These are phyloP conservation scores for Lydus trimaculatus DNA, from an alignment of 2,888 invertebrate species.

Conservation along the genomic window DNA sequence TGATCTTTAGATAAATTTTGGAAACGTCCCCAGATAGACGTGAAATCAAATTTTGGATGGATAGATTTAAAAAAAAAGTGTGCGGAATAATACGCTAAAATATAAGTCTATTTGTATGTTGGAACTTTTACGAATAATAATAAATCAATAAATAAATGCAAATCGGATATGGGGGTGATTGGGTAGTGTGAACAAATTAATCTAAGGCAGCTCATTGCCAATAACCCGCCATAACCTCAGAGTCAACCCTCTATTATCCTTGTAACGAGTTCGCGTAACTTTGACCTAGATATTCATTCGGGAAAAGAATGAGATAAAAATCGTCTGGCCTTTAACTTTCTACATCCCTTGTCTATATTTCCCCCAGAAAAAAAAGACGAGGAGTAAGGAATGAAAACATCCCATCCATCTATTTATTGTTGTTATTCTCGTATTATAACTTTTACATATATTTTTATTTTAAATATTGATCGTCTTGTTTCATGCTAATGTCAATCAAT, in stretches of 20 bases:
- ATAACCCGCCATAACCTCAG: constrained; percentile 50
- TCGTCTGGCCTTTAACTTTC: constrained; percentile 54
- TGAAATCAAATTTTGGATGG: background rate
- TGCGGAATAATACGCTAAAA: too few relatives aligned
- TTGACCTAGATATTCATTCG: constrained; percentile 58
- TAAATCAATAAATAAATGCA: constrained; percentile 48
- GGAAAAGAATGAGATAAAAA: constrained; percentile 57
- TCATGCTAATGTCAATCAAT: constrained; percentile 22
- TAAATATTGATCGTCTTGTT: background rate
- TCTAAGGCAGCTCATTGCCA: constrained; percentile 50
- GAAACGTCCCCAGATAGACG: background rate
- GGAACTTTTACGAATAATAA: constrained; percentile 30
- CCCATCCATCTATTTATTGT: constrained; percentile 23
- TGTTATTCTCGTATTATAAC: background rate
- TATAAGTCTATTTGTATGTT: background rate
- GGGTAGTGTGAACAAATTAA: constrained; percentile 40
- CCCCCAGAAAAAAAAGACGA: constrained; percentile 43
- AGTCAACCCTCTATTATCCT: constrained; percentile 52
- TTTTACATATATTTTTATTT: background rate
- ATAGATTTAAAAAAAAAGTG: background rate
- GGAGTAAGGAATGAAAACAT: constrained; percentile 32
- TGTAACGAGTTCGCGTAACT: constrained; percentile 58
- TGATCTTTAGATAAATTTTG: background rate
- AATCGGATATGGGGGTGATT: constrained; percentile 32
- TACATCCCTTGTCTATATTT: constrained; percentile 44